Conservation (phyloP, 2,888 invertebrate genomes). For the Dryobota labecula region DNA sequence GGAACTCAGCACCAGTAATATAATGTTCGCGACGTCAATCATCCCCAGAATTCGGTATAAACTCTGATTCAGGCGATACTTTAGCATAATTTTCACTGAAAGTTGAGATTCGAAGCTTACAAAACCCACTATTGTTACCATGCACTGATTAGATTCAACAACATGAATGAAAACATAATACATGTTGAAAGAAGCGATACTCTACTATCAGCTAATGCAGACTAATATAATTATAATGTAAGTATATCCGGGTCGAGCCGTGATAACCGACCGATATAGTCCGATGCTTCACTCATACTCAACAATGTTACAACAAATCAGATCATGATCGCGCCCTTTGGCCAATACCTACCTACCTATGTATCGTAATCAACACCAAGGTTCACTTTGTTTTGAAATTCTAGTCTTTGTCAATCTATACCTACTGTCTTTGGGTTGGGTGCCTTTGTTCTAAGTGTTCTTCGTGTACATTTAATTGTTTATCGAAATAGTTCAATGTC, state of each 20-base stretch:
- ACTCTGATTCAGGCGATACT: not conserved
- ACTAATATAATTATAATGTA: slow-evolving; percentile 3
- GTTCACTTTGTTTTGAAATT: slow-evolving; percentile 63
- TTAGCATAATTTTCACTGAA: not conserved
- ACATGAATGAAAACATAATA: slow-evolving; percentile 31
- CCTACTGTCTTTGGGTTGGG: slow-evolving; percentile 24
- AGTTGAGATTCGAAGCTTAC: not conserved
- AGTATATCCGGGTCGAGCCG: slow-evolving; percentile 60
- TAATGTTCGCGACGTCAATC: not conserved
- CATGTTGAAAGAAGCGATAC: slow-evolving; percentile 20
- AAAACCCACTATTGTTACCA: slow-evolving; percentile 15
- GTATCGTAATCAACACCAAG: slow-evolving; percentile 66
- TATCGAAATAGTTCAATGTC: slow-evolving; percentile 54
- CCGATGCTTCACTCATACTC: not conserved
- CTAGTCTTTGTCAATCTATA: slow-evolving; percentile 56
- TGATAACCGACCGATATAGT: slow-evolving; percentile 50
- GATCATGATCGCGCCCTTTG: slow-evolving; percentile 71
- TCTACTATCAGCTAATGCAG: slow-evolving; percentile 49
- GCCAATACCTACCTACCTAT: slow-evolving; percentile 53
- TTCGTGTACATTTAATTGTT: slow-evolving; percentile 17
- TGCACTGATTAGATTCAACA: slow-evolving; percentile 19
- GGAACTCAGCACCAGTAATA: not conserved
- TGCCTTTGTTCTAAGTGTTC: slow-evolving; percentile 51
- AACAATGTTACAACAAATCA: slow-evolving; percentile 51
- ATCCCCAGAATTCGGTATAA: not conserved